Percentiles rank a stretch among this genome's conserved stretches.
Evolutionary conservation across 2,113 vertebrate species (phyloP).

Genomic region (Otis tarda): DNA sequence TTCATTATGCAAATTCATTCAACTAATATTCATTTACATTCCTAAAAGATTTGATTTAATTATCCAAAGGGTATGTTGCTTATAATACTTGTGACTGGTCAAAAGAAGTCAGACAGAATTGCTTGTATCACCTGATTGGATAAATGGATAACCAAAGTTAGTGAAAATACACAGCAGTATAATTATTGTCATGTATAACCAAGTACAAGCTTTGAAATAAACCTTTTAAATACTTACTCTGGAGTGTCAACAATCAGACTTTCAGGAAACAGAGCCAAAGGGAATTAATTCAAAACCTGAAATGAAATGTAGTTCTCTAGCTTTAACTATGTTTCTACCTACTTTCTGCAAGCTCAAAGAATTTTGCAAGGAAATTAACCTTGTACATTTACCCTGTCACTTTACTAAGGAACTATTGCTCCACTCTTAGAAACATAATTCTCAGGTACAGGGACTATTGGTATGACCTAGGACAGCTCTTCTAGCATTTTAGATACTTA

Average conservation of each 20-base stretch:
- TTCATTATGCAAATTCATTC: conserved; percentile 56
- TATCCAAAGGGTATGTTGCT: neutral
- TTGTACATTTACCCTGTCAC: neutral
- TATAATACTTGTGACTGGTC: conserved; percentile 7
- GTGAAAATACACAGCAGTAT: neutral
- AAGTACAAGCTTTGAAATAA: neutral
- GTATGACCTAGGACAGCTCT: neutral
- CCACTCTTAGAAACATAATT: neutral
- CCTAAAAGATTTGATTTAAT: conserved; percentile 29
- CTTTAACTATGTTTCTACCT: neutral
- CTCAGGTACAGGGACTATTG: neutral
- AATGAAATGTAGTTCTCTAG: neutral
- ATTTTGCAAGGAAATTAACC: neutral
- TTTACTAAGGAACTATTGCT: neutral
- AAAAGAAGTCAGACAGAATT: conserved; percentile 1
- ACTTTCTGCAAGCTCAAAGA: neutral
- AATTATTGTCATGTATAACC: neutral
- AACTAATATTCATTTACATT: conserved; percentile 44
- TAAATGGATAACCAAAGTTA: neutral
- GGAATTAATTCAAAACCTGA: neutral
- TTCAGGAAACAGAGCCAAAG: neutral
- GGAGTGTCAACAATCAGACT: neutral
- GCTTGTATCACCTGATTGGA: neutral
- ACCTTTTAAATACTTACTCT: neutral
- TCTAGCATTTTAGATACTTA: neutral